Evolutionary conservation across 1,140 invertebrate genomes (phyloP), one percentile per base, ranked within the genome.

Genomic region (Tetramorium parvispinum): DNA sequence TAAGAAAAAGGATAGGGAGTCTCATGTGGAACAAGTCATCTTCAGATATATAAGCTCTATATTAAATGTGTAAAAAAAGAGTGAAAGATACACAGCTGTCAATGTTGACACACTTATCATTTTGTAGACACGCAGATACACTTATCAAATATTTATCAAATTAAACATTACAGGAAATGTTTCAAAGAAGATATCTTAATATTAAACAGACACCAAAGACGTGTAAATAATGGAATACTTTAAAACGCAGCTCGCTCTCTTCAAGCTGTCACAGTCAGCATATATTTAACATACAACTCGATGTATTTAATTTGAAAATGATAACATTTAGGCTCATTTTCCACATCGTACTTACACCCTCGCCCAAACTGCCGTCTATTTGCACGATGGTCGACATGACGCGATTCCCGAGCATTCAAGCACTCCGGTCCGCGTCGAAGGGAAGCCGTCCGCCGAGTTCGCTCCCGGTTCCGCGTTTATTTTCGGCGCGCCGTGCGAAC

Each of bases 321-420:
- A 18, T 3, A 24, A 49, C 13, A 37, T n/a, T 37, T 16, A n/a
- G 11, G 68, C 75, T 77, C 57, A 32, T 55, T 65, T 40, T 21
- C 21, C 53, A 77, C 40, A 49, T 85, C 57, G 65, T 53, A 75
- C 94, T 95, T 95, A 97, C 96, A 88, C 96, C 96, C 95, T 97
- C 96, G 10, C 97, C 94, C 37, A 96, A 88, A 91, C 96, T 96
- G 40, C 97, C 97, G 94, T 97, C 97, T 73, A 97, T 96, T 92
- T 96, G 95, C 55, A 96, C 75, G 13, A 94, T 59, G 61, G 85
- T 88, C 11, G 92, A 87, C 92, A 94, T 94, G 51, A 63, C 87
- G 7, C 55, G 61, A 66, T 37, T 75, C 13, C 24, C 8, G 11
- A 83, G 18, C 49, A 71, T 82, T 3, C 51, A 43, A 59, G n/a